Base-by-base conservation (phyloP, 2,797 vertebrate species). In the Microhierax caerulescens region DNA sequence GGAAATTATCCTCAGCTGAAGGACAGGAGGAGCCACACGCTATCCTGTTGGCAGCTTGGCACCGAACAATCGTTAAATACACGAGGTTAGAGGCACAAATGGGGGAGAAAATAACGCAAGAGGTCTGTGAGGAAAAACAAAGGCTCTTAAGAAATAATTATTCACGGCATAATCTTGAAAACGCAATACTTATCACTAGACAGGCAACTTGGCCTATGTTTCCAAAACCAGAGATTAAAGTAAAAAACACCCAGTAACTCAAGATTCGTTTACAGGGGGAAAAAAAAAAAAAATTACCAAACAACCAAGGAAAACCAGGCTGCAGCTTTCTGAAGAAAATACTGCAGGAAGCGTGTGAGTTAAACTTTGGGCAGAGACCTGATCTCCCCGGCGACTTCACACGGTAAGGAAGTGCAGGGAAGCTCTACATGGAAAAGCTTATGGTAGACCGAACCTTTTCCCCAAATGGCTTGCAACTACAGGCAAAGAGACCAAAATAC, bases 131-230 rank as follows among this genome's bases (percentile, higher is more conserved):
- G 20, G 34, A 5, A 45, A 78, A 75, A 37, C n/a, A 74, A 77
- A 75, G 11, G 7, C 28, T 73, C 51, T 92, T 60, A 36, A 69
- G 73, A 59, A 86, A 67, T 78, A 72, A 92, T 78, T 91, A 91
- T 93, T 95, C 70, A 21, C 5, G 19, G 21, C 22, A 65, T 82
- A 82, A 82, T 79, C 85, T 92, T 90, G 53, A 78, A 96, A 93
- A 92, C 36, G 45, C 15, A 80, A 37, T 28, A 23, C 36, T 84
- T 92, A n/a, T 43, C 73, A 61, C 23, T 27, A 92, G 69, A 43
- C n/a, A 75, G 39, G 53, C 57, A 85, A 95, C 32, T 70, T 70
- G 25, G 51, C 48, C 73, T 64, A 12, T 50, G 57, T 36, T 78
- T 72, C 64, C 45, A 82, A 90, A 94, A 37, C 14, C 9, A 50